phyloP scores from a whole-genome alignment of 1,140 invertebrate genomes.

The Trialeurodes vaporariorum region DNA sequence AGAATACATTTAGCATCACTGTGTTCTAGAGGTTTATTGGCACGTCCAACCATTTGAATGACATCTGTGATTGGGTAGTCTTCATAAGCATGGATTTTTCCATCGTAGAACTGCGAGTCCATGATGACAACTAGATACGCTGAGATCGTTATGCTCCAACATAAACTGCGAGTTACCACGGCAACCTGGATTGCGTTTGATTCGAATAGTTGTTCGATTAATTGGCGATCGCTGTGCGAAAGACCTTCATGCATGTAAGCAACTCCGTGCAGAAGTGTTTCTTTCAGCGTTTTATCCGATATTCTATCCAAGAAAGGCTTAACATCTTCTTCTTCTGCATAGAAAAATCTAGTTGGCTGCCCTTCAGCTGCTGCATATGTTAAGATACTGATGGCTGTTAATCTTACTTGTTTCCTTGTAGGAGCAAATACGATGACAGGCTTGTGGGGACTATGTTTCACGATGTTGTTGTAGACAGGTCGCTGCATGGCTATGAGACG shows the following conservation, averaged over 20 bases:
- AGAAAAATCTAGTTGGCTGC: conserved; percentile 73
- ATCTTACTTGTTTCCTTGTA: conserved; percentile 78
- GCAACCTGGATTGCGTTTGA: conserved; percentile 88
- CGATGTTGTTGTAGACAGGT: conserved; percentile 90
- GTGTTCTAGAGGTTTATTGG: conserved; percentile 80
- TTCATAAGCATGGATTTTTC: conserved; percentile 70
- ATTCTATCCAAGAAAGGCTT: conserved; percentile 78
- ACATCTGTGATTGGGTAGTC: conserved; percentile 97
- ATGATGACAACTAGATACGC: conserved; percentile 92
- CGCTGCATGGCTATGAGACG: conserved; percentile 94
- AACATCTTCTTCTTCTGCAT: conserved; percentile 74
- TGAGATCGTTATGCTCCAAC: conserved; percentile 80
- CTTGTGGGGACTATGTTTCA: conserved; percentile 72
- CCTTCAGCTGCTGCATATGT: conserved; percentile 85
- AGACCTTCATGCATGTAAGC: conserved; percentile 96
- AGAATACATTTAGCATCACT: conserved; percentile 93
- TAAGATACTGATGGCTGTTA: conserved; percentile 90
- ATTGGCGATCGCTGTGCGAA: conserved; percentile 61
- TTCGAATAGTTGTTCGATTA: conserved; percentile 88
- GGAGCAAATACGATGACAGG: conserved; percentile 96
- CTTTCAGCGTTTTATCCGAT: conserved; percentile 74
- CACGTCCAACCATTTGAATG: conserved; percentile 91
- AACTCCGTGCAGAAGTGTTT: conserved; percentile 84
- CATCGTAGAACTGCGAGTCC: conserved; percentile 97
- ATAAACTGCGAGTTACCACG: conserved; percentile 80